Evolutionary conservation across 2,888 invertebrate genomes (phyloP).

Genomic region (Spisula subtruncata): DNA sequence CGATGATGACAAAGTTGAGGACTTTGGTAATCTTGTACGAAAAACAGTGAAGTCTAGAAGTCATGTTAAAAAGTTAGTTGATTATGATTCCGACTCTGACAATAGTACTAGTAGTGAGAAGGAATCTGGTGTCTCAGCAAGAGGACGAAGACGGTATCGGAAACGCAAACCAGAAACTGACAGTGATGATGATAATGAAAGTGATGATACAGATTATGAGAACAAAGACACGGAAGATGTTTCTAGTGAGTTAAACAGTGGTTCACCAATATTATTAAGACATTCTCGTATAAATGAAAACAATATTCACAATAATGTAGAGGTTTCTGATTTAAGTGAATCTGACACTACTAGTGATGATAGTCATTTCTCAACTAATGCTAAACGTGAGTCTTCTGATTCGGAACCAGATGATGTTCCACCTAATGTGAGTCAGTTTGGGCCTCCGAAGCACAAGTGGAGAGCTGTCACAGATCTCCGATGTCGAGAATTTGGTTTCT

Average conservation of each 20-base stretch:
- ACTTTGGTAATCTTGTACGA: conserved; percentile 49
- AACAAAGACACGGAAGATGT: conserved; percentile 51
- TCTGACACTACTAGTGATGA: conserved; percentile 57
- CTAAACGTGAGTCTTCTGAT: conserved; percentile 56
- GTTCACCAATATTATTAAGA: conserved; percentile 52
- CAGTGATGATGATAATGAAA: conserved; percentile 39
- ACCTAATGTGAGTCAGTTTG: conserved; percentile 64
- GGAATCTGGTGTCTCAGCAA: conserved; percentile 15
- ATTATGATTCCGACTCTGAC: conserved; percentile 42
- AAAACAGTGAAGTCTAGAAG: conserved; percentile 38
- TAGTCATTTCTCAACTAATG: conserved; percentile 32
- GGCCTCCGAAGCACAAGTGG: conserved; percentile 90
- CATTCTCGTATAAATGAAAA: conserved; percentile 42
- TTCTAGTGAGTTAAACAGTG: conserved; percentile 59
- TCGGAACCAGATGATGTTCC: conserved; percentile 73
- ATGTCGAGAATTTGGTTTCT: conserved; percentile 89
- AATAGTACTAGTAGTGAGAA: conserved; percentile 24
- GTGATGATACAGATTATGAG: conserved; percentile 1
- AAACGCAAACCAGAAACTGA: conserved; percentile 53
- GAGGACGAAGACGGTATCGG: conserved; percentile 48
- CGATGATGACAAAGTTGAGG: conserved; percentile 54
- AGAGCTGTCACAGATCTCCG: conserved; percentile 90
- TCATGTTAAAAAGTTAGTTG: conserved; percentile 39
- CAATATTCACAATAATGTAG: conserved; percentile 33
- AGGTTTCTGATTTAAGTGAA: conserved; percentile 44